Evolutionary conservation across 2,797 vertebrate genomes (phyloP), one percentile per base, ranked within the genome.

Genomic region (Acanthurus leucopareius): DNA sequence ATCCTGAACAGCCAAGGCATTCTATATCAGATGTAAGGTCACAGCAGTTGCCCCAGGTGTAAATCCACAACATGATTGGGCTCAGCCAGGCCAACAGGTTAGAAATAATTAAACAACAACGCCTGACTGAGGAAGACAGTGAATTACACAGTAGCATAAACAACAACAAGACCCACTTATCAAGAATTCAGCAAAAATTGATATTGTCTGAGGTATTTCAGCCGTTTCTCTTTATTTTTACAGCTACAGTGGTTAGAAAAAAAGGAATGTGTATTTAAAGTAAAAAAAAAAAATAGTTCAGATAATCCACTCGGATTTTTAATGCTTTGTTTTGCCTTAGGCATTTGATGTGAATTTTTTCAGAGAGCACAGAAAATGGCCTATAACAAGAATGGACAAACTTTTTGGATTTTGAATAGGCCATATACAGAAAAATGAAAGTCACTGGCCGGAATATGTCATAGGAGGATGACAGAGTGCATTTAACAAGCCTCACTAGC

Each of bases 71-170:
- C 66, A 72, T 59, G 42, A 83, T 79, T 61, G 52, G 9, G 11
- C 42, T 60, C 25, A 49, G 45, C 35, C 71, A 66, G 52, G 73
- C 45, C 58, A 73, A 60, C 53, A 44, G 65, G 52, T 72, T 40
- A 73, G 69, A 60, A 66, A 77, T 82, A 75, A 86, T 83, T 78
- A 81, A 87, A 81, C 42, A 78, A 52, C 47, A 61, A 28, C n/a
- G 4, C 16, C 64, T 72, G 62, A 19, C 32, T 17, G 45, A 67
- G 35, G 62, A 52, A 62, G 53, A 68, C 0, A 4, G 17, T 40
- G 35, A 67, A 13, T 53, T 28, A 10, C 16, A 42, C 35, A 17
- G 25, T 17, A 22, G 62, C 51, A 68, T 53, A 11, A 35, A 35
- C 32, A 48, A 66, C 38, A 54, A 54, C 61, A 15, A 49, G 6